Base-by-base conservation (phyloP, 2,113 vertebrate species). In the Lagopus muta region DNA sequence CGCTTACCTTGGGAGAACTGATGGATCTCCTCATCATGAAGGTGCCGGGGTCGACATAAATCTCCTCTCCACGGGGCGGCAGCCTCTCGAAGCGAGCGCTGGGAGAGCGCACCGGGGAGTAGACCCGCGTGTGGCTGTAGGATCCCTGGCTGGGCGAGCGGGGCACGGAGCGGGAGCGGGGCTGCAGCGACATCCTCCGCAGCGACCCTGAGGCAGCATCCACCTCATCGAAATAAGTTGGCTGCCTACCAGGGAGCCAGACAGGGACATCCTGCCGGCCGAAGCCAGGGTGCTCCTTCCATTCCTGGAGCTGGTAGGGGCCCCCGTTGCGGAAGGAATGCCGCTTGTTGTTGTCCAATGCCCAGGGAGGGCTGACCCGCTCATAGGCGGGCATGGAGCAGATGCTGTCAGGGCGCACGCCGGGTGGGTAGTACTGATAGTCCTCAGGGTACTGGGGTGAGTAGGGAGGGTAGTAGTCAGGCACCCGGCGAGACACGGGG, bases 151-250 rank as follows among this genome's bases (percentile, higher is more conserved):
- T 98, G 10, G 99, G 99, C 0, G 99, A 99, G 80, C 99, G 98
- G 11, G 99, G 99, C 74, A 99, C 99, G 0, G 99, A 99, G 79
- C 98, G 98, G 6, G 99, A 99, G 3, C 99, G 98, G 14, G 99
- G 99, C 97, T 99, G 99, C 81, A 99, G 95, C 4, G 99, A 99
- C 85, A 99, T 96, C 40, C 98, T 98, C 36, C 98, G 97, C 95
- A 99, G 97, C 21, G 99, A 98, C 58, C 97, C 91, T 1, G 98
- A 98, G 6, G 98, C 94, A 0, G 98, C 96, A 0, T 99, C 99
- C 94, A 98, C 96, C 92, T 98, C 98, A 0, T 97, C 97, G 16
- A 98, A 96, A 71, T 98, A 99, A 20, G 94, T 1, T 0, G 95
- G 92, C 2, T 96, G 98, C 84, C 95, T 96, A 81, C 95, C 89